These are phyloP conservation scores for Xyrauchen texanus DNA, from an alignment of 2,113 vertebrate genomes.

Conservation along the genomic window DNA sequence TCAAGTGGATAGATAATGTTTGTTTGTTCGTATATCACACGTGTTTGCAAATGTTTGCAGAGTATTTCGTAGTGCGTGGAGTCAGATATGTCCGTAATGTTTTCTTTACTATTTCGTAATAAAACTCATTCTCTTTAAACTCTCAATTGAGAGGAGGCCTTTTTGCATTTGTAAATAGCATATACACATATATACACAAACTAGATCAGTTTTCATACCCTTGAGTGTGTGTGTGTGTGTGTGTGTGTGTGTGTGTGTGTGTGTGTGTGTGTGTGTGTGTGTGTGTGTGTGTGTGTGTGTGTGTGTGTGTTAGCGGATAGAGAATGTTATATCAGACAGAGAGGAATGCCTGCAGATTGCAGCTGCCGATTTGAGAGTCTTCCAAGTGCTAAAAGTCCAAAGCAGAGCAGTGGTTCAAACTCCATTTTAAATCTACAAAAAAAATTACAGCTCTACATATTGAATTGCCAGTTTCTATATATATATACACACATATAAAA, in stretches of 20 bases:
- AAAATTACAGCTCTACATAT: slow-evolving; percentile 92
- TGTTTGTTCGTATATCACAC: slow-evolving; percentile 35
- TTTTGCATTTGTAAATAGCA: slow-evolving; percentile 74
- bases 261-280: slow-evolving; percentile 53
- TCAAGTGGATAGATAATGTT: slow-evolving; percentile 35
- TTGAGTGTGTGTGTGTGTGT: slow-evolving; percentile 50
- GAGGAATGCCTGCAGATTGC: slow-evolving; percentile 89
- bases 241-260: slow-evolving; percentile 59
- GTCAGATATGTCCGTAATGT: slow-evolving; percentile 75
- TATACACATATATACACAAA: slow-evolving; percentile 71
- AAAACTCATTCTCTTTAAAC: slow-evolving; percentile 71
- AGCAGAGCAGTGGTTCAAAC: slow-evolving; percentile 82
- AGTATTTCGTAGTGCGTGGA: slow-evolving; percentile 55
- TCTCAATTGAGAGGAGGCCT: slow-evolving; percentile 70
- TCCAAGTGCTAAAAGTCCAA: slow-evolving; percentile 72
- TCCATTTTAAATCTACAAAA: slow-evolving; percentile 96
- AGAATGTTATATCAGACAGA: slow-evolving; percentile 68
- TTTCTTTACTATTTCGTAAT: slow-evolving; percentile 69
- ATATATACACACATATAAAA: slow-evolving; percentile 81
- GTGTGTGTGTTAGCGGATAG: slow-evolving; percentile 69
- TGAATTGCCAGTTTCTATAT: slow-evolving; percentile 87
- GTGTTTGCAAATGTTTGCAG: slow-evolving; percentile 42
- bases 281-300: slow-evolving; percentile 55
- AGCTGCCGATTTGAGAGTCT: slow-evolving; percentile 85
- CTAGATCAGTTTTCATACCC: slow-evolving; percentile 60